Evolutionary conservation across 2,888 invertebrate species (phyloP).

Genomic region (Aelia acuminata): DNA sequence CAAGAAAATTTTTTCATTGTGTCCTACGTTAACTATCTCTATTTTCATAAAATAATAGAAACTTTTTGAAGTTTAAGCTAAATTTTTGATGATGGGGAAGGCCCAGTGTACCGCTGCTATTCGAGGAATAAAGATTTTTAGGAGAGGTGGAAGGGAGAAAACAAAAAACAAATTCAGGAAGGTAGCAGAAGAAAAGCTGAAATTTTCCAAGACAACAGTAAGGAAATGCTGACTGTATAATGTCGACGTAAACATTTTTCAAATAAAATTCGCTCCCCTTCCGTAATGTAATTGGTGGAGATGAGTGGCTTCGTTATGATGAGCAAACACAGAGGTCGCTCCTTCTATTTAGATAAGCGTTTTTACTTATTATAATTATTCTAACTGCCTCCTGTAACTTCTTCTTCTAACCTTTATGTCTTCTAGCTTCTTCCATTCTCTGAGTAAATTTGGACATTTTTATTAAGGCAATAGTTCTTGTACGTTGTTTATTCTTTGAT

Average conservation of each 20-base stretch:
- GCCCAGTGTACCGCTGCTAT: no score
- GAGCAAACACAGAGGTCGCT: background rate
- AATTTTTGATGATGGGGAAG: no score
- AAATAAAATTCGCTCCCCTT: background rate
- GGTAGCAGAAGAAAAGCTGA: background rate
- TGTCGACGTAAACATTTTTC: slow-evolving; percentile 41
- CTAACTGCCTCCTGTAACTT: background rate
- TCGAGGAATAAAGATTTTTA: background rate
- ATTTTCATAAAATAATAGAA: no score
- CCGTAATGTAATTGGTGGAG: slow-evolving; percentile 19
- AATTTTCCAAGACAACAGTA: background rate
- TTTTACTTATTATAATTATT: slow-evolving; percentile 41
- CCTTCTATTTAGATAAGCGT: slow-evolving; percentile 38
- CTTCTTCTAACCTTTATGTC: background rate
- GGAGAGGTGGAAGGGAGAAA: background rate
- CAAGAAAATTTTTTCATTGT: no score
- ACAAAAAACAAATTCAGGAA: background rate
- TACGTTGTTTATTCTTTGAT: no score
- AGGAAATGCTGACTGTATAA: slow-evolving; percentile 47
- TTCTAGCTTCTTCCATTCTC: background rate
- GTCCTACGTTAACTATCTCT: no score
- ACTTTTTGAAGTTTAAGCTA: background rate
- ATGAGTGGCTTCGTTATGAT: slow-evolving; percentile 42
- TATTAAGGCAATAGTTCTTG: no score
- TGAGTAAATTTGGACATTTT: background rate